Percentiles rank a stretch among this genome's conserved stretches.
These are phyloP conservation scores for Tupaia tana DNA, from an alignment of 2,113 vertebrate species.

Conservation along the genomic window DNA sequence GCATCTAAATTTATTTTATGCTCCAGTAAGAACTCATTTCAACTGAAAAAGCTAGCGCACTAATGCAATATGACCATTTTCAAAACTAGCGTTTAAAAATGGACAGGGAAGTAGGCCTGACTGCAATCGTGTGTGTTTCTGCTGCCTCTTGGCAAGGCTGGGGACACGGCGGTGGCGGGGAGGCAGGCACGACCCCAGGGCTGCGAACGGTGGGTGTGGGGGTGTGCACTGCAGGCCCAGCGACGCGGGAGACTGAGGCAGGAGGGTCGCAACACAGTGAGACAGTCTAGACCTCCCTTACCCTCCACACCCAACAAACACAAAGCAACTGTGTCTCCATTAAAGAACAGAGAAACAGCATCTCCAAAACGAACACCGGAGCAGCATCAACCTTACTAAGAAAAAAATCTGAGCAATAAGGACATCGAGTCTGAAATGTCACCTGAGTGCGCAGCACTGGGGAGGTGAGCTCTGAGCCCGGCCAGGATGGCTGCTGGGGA, in stretches of 20 bases:
- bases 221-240: too few relatives aligned
- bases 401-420: background rate
- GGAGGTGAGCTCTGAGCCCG: background rate
- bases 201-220: too few relatives aligned
- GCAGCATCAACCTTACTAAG: background rate
- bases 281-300: too few relatives aligned
- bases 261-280: too few relatives aligned
- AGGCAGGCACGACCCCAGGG: too few relatives aligned
- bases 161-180: too few relatives aligned
- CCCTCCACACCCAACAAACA: too few relatives aligned
- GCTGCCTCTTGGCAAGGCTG: too few relatives aligned
- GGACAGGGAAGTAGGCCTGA: too few relatives aligned
- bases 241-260: too few relatives aligned
- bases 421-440: background rate
- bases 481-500: too few relatives aligned
- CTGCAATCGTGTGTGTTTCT: too few relatives aligned
- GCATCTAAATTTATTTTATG: background rate
- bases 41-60: background rate
- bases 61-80: background rate
- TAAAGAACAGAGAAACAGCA: background rate
- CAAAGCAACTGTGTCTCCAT: background rate
- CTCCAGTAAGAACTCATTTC: background rate
- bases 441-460: background rate
- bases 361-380: background rate
- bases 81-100: slow-evolving; percentile 30